A percentile compares a stretch with the other conserved stretches of the same genome.
Conservation (phyloP, 2,797 vertebrate species). For the Gambelia wislizenii region DNA sequence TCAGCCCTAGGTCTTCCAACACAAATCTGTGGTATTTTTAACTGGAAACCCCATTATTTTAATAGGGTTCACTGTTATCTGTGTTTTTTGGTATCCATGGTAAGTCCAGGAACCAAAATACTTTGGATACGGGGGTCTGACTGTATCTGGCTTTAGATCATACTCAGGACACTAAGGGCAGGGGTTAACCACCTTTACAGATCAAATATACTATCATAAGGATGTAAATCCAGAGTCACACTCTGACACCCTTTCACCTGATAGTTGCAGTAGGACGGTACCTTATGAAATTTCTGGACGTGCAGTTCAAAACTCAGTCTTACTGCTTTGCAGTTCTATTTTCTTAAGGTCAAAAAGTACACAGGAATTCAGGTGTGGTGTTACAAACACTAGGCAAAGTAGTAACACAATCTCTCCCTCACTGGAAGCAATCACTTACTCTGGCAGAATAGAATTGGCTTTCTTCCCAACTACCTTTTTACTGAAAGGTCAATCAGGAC, state of each 20-base stretch:
- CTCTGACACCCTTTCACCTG: neutral
- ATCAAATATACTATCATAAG: neutral
- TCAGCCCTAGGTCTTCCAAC: no score
- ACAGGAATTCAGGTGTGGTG: neutral
- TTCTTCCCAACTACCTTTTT: conserved; percentile 29
- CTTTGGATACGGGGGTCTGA: no score
- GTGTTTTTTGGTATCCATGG: no score
- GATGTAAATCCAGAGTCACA: neutral
- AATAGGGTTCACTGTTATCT: no score
- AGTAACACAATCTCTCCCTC: neutral
- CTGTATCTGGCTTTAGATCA: neutral
- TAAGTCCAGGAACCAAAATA: no score
- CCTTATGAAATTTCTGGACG: neutral
- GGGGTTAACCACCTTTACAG: neutral
- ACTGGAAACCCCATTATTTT: no score
- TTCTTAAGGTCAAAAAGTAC: neutral
- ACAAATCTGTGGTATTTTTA: no score
- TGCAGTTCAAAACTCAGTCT: neutral
- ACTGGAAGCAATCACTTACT: conserved; percentile 6
- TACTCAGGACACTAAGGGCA: neutral
- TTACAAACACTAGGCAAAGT: neutral
- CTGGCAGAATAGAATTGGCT: conserved; percentile 18
- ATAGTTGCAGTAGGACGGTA: neutral
- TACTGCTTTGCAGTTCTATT: neutral
- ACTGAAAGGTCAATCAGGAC: neutral